Evolutionary conservation across 1,140 invertebrate genomes (phyloP).

Genomic region (Heliconius melpomene): DNA sequence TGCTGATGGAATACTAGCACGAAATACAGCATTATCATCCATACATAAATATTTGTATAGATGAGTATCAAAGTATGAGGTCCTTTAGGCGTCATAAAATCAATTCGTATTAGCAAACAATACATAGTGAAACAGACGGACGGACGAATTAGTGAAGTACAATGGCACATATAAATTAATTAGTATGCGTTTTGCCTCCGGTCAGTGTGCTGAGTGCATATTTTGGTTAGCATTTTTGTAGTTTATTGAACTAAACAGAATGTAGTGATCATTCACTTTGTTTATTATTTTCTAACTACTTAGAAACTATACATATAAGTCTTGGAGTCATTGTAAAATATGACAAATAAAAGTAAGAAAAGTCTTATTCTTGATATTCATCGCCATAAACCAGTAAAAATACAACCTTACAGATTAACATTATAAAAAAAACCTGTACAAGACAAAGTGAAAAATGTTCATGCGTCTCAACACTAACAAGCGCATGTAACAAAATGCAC

Average conservation of each 20-base stretch:
- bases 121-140: not conserved
- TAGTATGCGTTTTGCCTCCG: not conserved
- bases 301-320: no score
- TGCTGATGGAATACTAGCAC: no score
- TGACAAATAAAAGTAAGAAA: no score
- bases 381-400: not conserved
- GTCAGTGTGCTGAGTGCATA: not conserved
- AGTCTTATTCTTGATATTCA: not conserved
- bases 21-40: no score
- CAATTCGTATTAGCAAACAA: not conserved
- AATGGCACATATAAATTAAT: conserved; percentile 4
- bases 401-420: not conserved
- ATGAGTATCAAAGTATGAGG: not conserved
- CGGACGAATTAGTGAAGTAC: not conserved
- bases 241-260: no score
- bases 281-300: no score
- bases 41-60: not conserved
- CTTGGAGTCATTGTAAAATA: no score
- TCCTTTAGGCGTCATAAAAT: not conserved
- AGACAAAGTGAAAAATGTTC: conserved; percentile 12
- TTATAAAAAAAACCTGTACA: not conserved
- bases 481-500: conserved; percentile 19
- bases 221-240: not conserved
- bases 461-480: conserved; percentile 18
- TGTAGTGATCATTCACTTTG: no score